Percentiles rank a stretch among this genome's conserved stretches.
Evolutionary conservation across 37 sponge, comb jelly and placozoan species (phyloP).

Genomic region (Crambe crambe): DNA sequence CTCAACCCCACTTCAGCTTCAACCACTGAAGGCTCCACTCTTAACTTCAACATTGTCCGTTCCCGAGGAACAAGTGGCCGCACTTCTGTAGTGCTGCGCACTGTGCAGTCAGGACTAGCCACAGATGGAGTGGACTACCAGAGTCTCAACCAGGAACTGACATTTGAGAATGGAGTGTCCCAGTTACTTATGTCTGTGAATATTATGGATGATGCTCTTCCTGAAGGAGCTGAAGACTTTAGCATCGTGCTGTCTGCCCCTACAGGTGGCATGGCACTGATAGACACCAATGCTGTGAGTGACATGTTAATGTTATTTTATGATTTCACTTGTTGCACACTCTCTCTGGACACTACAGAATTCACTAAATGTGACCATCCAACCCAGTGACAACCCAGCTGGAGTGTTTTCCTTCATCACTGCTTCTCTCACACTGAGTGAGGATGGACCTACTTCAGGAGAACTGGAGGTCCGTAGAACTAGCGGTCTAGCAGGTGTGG

Average conservation of each 20-base stretch:
- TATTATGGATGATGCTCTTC: conserved; percentile 71
- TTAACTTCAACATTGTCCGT: conserved; percentile 23
- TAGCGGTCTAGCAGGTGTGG: conserved; percentile 39
- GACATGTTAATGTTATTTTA: neutral
- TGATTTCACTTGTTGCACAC: neutral
- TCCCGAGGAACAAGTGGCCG: conserved; percentile 44
- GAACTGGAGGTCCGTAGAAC: conserved; percentile 1
- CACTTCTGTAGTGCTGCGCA: conserved; percentile 31
- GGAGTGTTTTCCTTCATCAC: conserved; percentile 59
- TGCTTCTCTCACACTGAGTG: conserved; percentile 42
- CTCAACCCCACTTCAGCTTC: conserved; percentile 30
- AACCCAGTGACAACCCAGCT: conserved; percentile 58
- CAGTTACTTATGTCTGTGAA: conserved; percentile 22
- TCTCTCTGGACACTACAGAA: conserved; percentile 26
- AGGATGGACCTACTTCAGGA: conserved; percentile 31
- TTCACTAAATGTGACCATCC: conserved; percentile 47
- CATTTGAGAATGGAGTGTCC: conserved; percentile 51
- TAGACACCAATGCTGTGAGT: conserved; percentile 54
- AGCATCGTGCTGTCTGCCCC: conserved; percentile 66
- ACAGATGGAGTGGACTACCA: conserved; percentile 30
- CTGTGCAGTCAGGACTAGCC: conserved; percentile 19
- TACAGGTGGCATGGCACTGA: conserved; percentile 50
- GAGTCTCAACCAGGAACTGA: conserved; percentile 17
- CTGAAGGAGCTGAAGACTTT: conserved; percentile 73
- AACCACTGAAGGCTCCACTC: conserved; percentile 22